A percentile compares a stretch with the other conserved stretches of the same genome.
These are phyloP conservation scores for Cantharis rufa DNA, from an alignment of 2,888 invertebrate genomes.

Conservation along the genomic window DNA sequence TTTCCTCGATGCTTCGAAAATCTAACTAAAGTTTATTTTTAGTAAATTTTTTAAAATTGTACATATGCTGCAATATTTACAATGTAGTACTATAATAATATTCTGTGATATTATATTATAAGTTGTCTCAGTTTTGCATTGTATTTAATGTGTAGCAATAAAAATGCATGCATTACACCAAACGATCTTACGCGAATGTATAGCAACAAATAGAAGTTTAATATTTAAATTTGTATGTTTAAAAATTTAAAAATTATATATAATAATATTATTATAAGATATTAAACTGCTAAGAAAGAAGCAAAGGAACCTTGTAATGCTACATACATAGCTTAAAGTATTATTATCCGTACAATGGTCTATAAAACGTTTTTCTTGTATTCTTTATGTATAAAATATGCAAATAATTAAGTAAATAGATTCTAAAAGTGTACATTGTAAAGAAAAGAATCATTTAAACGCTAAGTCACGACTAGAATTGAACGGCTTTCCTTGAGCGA, in stretches of 20 bases:
- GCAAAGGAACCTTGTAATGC: background rate
- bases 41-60: background rate
- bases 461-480: slow-evolving; percentile 42
- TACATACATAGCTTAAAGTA: background rate
- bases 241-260: background rate
- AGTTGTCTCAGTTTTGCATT: background rate
- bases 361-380: background rate
- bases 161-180: background rate
- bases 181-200: too few relatives aligned
- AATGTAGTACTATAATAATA: background rate
- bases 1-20: background rate
- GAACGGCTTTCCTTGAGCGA: slow-evolving; percentile 37
- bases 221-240: background rate
- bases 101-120: background rate
- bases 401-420: slow-evolving; percentile 39
- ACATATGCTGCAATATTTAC: background rate
- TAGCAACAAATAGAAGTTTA: background rate
- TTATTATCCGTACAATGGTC: background rate
- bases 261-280: background rate
- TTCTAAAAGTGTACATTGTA: slow-evolving; percentile 31
- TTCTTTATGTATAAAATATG: slow-evolving; percentile 3
- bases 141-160: background rate
- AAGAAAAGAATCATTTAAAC: slow-evolving; percentile 43
- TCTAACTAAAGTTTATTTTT: background rate
- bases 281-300: background rate